Base-by-base conservation (phyloP, 2,797 vertebrate species). In the Octomys mimax region DNA sequence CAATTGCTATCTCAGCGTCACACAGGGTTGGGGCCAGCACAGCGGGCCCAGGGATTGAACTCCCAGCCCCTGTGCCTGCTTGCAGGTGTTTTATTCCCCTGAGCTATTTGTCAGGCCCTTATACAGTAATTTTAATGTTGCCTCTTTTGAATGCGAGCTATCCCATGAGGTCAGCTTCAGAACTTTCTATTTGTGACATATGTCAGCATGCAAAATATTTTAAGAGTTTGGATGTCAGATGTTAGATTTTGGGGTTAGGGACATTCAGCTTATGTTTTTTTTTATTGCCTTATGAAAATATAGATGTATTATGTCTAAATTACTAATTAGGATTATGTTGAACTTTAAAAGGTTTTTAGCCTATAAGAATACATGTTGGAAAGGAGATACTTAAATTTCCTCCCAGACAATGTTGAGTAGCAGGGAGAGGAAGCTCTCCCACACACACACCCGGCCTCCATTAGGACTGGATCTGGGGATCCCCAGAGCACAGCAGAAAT, bases 301-400 rank as follows among this genome's bases (percentile, higher is more conserved):
- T 96, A 92, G 87, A 57, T 62, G 3, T n/a, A 57, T 78, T 64
- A 59, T 64, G 26, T 77, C 78, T 89, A 87, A 96, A 89, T 91
- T 49, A 91, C 77, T 10, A 92, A 26, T 87, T 73, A 85, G 14
- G 33, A 71, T 77, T n/a, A 62, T 80, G 5, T 31, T 89, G 22
- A 54, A 36, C 39, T 95, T 84, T 26, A 78, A 83, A 89, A 64
- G 14, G 36, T 81, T 89, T 92, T 71, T 49, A 46, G 36, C 78
- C 42, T 73, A 2, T 95, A 85, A 96, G 39, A 26, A 13, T 22
- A 52, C 68, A 36, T 54, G 33, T 92, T 94, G 21, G 39, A 95
- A 95, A 21, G 28, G 22, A 78, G 8, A 52, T 62, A 52, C 26
- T 78, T 33, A 92, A 78, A 52, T 94, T n/a, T 92, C 19, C 64